Conservation (phyloP, 2,888 invertebrate species). For the Eutolmus rufibarbis region DNA sequence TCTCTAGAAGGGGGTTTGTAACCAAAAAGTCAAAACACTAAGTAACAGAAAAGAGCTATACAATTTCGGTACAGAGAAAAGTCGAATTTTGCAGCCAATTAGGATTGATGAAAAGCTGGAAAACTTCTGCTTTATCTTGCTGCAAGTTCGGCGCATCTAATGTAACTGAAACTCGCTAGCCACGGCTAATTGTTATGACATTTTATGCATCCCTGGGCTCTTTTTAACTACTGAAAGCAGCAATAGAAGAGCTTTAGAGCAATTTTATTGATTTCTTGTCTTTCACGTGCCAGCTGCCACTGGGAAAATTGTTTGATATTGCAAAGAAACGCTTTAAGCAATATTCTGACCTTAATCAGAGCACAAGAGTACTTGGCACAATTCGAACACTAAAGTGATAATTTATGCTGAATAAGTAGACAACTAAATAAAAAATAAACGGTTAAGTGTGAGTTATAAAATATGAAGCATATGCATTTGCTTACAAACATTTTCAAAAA, state of each 20-base stretch:
- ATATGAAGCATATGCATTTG: too few relatives aligned
- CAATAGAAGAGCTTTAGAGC: neutral
- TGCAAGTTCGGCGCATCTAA: neutral
- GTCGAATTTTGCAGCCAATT: neutral
- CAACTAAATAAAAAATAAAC: too few relatives aligned
- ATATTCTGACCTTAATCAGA: neutral
- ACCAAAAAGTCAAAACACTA: neutral
- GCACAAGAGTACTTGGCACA: neutral
- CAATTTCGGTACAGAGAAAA: neutral
- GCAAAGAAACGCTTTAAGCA: neutral
- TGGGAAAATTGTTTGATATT: neutral
- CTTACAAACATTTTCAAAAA: too few relatives aligned
- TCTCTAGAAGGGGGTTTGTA: neutral
- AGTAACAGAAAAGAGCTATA: neutral
- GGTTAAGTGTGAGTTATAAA: too few relatives aligned
- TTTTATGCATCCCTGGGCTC: neutral
- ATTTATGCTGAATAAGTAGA: neutral
- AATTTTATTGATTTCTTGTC: neutral
- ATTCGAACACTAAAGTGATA: neutral
- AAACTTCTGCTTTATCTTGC: neutral
- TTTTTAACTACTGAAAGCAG: neutral
- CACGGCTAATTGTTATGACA: neutral
- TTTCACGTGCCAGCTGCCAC: neutral
- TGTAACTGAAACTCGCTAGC: neutral
- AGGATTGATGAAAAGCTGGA: neutral